phyloP scores from a whole-genome alignment of 2,797 vertebrate genomes.

The Oreochromis mossambicus region DNA sequence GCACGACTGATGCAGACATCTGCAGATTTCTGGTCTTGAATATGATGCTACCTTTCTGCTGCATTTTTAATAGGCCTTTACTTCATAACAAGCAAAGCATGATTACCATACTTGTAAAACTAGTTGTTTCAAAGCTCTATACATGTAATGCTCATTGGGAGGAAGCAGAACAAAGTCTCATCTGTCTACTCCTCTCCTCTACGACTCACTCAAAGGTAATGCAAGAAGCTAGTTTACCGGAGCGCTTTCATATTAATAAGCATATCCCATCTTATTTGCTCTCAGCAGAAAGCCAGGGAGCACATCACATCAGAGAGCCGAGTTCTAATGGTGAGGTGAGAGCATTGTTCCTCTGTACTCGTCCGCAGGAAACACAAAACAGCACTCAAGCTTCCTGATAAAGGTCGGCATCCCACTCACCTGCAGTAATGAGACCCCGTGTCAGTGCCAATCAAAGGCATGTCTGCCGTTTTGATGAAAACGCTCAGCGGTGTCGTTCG shows the following conservation, averaged over 20 bases:
- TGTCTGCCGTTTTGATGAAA: constrained; percentile 78
- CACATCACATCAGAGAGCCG: constrained; percentile 64
- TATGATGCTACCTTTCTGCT: constrained; percentile 22
- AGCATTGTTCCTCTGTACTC: constrained; percentile 80
- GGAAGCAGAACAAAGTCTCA: constrained; percentile 65
- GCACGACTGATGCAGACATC: constrained; percentile 10
- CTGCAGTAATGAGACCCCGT: constrained; percentile 84
- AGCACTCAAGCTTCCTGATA: constrained; percentile 83
- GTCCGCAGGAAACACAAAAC: constrained; percentile 83
- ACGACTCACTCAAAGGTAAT: constrained; percentile 67
- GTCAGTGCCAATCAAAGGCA: constrained; percentile 81
- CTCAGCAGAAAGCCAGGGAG: constrained; percentile 64
- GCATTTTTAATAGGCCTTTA: constrained; percentile 53
- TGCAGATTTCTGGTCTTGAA: constrained; percentile 3
- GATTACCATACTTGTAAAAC: constrained; percentile 67
- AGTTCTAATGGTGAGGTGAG: constrained; percentile 70
- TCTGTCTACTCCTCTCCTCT: constrained; percentile 53
- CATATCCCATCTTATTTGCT: constrained; percentile 71
- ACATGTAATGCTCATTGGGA: constrained; percentile 61
- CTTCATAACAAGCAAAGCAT: constrained; percentile 58
- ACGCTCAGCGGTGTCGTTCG: constrained; percentile 56
- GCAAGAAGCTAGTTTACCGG: constrained; percentile 68
- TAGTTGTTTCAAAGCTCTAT: constrained; percentile 59
- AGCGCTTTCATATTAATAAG: constrained; percentile 74
- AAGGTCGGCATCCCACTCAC: constrained; percentile 80